Base-by-base conservation (phyloP, 2,113 vertebrate genomes). In the Crypturellus undulatus region DNA sequence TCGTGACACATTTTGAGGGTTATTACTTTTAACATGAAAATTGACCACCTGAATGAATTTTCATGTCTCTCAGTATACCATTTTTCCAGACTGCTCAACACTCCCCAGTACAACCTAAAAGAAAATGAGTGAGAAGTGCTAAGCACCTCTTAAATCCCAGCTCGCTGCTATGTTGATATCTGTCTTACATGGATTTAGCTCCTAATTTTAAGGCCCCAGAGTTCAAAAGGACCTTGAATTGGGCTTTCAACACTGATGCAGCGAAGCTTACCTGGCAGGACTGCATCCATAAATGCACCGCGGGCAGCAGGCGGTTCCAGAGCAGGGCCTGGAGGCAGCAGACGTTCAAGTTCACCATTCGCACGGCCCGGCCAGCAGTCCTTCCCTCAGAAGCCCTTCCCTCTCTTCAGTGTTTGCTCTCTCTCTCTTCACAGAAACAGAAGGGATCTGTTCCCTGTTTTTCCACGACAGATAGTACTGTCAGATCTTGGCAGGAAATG, bases 391-490 rank as follows among this genome's bases (percentile, higher is more conserved):
- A 84, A 79, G 65, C 56, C 43, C 28, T 22, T 3, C 30, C 28
- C 26, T 3, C 30, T 78, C 79, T 75, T 75, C 36, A 84, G 68
- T 15, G 9, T 56, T 71, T 89, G 84, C 81, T 65, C 30, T 60
- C 54, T 60, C 54, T 52, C 36, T 59, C 87, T 59, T 56, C 34
- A 32, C 26, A 80, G 58, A 63, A n/a, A 28, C 25, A 51, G 60
- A 78, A 76, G 40, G 59, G 24, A 40, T 64, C 77, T 70, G 42
- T 68, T 88, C 82, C 56, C 18, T 36, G 15, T 79, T 87, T 69
- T 40, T 75, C 73, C 20, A 88, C 87, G 69, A 93, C 49, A 90
- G 87, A 94, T 62, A 70, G 62, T 79, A 87, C 65, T 84, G 91
- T 79, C 84, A 89, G 78, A 58, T 14, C 78, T 72, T 88, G 83